A percentile compares a stretch with the other conserved stretches of the same genome.
These are phyloP conservation scores for Petrocephalus schoutedeni DNA, from an alignment of 2,797 vertebrate species.

Conservation along the genomic window DNA sequence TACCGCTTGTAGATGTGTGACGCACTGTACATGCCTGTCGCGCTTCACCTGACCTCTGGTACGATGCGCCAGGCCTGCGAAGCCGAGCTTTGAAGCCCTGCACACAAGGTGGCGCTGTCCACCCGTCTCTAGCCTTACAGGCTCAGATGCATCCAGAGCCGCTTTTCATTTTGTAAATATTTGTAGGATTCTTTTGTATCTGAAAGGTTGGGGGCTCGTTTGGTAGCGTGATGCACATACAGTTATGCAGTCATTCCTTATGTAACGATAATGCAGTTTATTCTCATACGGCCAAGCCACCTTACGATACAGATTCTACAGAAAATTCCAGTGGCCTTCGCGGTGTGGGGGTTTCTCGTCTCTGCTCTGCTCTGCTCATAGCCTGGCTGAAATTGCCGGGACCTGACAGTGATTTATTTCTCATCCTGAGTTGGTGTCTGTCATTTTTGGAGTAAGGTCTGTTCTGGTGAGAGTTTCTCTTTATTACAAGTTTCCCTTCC, in stretches of 20 bases:
- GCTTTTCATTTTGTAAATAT: not conserved
- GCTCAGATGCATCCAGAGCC: not conserved
- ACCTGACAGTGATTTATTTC: not conserved
- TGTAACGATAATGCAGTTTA: not conserved
- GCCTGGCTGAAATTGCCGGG: not conserved
- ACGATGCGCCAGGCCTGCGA: not conserved
- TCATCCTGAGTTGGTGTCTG: not conserved
- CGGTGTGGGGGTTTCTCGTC: not conserved
- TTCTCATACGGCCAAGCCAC: not conserved
- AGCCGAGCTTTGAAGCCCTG: constrained; percentile 8
- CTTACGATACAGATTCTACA: not conserved
- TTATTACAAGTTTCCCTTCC: not conserved
- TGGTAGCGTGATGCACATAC: not conserved
- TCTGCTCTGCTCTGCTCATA: too few species aligned
- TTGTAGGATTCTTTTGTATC: not conserved
- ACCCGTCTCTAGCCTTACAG: not conserved
- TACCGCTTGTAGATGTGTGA: not conserved
- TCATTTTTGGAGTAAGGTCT: not conserved
- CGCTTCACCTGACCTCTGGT: not conserved
- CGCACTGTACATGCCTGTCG: not conserved
- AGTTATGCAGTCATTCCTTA: not conserved
- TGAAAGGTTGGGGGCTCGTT: not conserved
- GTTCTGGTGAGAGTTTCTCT: not conserved
- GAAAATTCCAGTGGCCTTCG: not conserved
- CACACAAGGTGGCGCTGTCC: constrained; percentile 37